Base-by-base conservation (phyloP, 2,888 invertebrate species). In the Nemotelus nigrinus region DNA sequence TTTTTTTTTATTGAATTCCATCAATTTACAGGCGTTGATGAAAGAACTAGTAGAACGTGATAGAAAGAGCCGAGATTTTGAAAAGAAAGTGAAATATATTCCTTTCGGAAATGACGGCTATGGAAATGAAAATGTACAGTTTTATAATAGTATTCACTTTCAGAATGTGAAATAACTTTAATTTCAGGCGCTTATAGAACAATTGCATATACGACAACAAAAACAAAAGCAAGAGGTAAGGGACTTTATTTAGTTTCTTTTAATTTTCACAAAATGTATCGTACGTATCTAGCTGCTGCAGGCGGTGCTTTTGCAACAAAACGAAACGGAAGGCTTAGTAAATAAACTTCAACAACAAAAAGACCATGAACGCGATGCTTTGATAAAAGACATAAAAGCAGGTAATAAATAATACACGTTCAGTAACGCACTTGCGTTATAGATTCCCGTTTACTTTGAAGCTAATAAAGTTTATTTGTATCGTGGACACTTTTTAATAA, bases 271-370 rank as follows among this genome's bases (percentile, higher is more conserved):
- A 60, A 74, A 45, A 75, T 57, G 47, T 45, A 41, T 65, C 1
- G 8, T n/a, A 25, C 10, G 25, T 64, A 25, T 64, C 25, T 41
- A 80, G 88, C 88, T 80, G 87, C 89, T 83, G 87, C 93, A 81
- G 86, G 91, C 76, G 84, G 89, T 83, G 90, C 74, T 83, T 25
- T 75, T 80, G 63, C 82, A 93, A 83, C 93, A 93, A 86, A 89
- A 88, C 78, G 89, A 90, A 82, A 86, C 93, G 60, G 93, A 93
- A 83, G 87, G 86, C 80, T 90, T 93, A 86, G 89, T 94, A 80
- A 89, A 89, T 78, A 92, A 91, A 87, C 89, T 93, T 78, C 94
- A 94, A 82, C 90, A 89, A 83, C 89, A 89, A 81, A 91, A 89
- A 85, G 93, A 94, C 84, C 83, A 86, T 58, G 92, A 92, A 80